Evolutionary conservation across 2,888 invertebrate species (phyloP), one percentile per base, ranked within the genome.

Genomic region (Drosophila leonis): DNA sequence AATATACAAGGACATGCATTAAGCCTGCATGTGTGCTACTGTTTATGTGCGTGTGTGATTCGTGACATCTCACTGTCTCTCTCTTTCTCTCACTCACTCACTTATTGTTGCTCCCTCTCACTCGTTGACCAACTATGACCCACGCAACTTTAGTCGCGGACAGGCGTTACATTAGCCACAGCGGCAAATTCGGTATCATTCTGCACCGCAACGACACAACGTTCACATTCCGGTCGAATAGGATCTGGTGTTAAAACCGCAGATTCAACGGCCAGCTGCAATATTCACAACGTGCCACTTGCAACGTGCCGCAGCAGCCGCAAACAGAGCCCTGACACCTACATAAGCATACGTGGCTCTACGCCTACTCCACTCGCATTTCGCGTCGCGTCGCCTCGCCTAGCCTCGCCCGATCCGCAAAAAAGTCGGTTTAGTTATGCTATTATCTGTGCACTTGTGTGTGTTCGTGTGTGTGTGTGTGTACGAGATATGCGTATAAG

Each of bases 341-440:
- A 54, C 59, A 66, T 41, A 60, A 51, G 44, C 77, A 60, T 62
- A 62, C 54, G 49, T 54, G 44, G 42, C 55, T 44, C 29, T 20
- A 12, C 7, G 27, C 29, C n/a, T n/a, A 20, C 60, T 67, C 35
- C 24, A 12, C 62, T 66, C 74, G 62, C 80, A 54, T 56, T 41
- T 65, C 46, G 44, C 57, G 27, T 51, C 55, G 64, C 78, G 65
- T 37, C 27, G 64, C 69, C 51, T 72, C 59, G 74, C 62, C 61
- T 37, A 20, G 64, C 69, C 51, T 72, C 59, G 74, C 62, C 61
- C 52, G 64, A 62, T 27, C 37, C 60, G 55, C 83, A 69, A 78
- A 86, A 83, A 83, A 79, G 74, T 88, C 72, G 81, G 81, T 83
- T 83, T 88, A 88, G 83, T 85, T 83, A 64, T 64, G 44, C 57